Percentiles rank a stretch among this genome's conserved stretches.
phyloP scores from a whole-genome alignment of 2,797 vertebrate genomes.

The Centropyge bicolor region DNA sequence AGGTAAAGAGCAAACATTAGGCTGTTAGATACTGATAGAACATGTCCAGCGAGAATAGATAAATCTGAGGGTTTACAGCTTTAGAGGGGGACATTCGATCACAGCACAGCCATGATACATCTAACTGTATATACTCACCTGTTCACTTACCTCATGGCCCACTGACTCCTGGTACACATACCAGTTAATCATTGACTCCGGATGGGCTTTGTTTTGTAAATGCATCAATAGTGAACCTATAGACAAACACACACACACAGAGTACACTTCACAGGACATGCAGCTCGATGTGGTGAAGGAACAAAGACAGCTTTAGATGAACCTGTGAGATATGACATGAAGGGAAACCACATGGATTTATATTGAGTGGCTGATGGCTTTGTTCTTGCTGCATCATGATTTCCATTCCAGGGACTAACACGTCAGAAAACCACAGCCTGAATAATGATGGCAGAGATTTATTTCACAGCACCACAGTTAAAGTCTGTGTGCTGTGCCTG shows the following conservation, averaged over 20 bases:
- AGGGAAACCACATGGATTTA: conserved; percentile 3
- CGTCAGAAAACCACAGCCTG: conserved; percentile 10
- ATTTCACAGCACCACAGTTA: conserved; percentile 12
- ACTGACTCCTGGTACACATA: not conserved
- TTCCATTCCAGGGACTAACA: conserved; percentile 9
- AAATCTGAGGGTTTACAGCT: conserved; percentile 12
- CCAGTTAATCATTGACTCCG: conserved; percentile 41
- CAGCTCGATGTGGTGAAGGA: not conserved
- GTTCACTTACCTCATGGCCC: conserved; percentile 12
- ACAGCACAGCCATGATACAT: not conserved
- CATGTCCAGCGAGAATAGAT: not conserved
- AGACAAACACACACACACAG: conserved; percentile 3
- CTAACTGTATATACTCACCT: conserved; percentile 1
- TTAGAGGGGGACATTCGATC: not conserved
- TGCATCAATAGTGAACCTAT: conserved; percentile 3
- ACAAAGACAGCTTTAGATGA: not conserved
- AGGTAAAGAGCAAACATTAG: conserved; percentile 11
- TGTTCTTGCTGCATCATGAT: conserved; percentile 19
- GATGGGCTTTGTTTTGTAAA: conserved; percentile 11
- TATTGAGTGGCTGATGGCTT: not conserved
- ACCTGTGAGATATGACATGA: not conserved
- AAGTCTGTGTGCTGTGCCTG: conserved; percentile 32
- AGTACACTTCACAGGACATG: conserved; percentile 3
- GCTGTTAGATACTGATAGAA: not conserved
- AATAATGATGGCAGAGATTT: not conserved